phyloP scores from a whole-genome alignment of 2,113 vertebrate species.

The Rhynchomys soricoides region DNA sequence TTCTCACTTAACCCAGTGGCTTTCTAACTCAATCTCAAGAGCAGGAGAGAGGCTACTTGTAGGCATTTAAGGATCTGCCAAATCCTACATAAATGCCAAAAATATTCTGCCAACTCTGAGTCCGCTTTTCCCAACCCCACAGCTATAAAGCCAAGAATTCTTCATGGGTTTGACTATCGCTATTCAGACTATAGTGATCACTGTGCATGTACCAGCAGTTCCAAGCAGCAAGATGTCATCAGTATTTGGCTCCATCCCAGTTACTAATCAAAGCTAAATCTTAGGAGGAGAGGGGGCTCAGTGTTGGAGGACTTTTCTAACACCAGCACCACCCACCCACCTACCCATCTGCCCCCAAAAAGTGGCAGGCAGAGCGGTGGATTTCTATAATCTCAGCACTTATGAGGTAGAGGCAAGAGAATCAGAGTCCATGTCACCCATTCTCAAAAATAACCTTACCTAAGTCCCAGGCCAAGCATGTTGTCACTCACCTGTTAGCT shows the following conservation, averaged over 20 bases:
- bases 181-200: neutral
- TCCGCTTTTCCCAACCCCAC: neutral
- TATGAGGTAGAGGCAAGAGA: neutral
- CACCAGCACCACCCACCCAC: neutral
- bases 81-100: constrained; percentile 22
- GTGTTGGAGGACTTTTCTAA: neutral
- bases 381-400: neutral
- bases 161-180: neutral
- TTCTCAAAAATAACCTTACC: neutral
- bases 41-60: neutral
- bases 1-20: constrained; percentile 35
- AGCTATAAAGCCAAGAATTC: neutral
- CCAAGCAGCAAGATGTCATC: neutral
- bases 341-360: neutral
- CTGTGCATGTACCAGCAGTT: neutral
- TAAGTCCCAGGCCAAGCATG: neutral
- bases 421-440: neutral
- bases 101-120: neutral
- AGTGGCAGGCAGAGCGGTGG: neutral
- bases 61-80: constrained; percentile 19
- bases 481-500: neutral
- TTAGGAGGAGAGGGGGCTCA: neutral
- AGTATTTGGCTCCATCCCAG: neutral
- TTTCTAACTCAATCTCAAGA: constrained; percentile 22
- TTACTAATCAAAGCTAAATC: neutral